Base-by-base conservation (phyloP, 1,140 invertebrate genomes). In the Papilio xuthus region DNA sequence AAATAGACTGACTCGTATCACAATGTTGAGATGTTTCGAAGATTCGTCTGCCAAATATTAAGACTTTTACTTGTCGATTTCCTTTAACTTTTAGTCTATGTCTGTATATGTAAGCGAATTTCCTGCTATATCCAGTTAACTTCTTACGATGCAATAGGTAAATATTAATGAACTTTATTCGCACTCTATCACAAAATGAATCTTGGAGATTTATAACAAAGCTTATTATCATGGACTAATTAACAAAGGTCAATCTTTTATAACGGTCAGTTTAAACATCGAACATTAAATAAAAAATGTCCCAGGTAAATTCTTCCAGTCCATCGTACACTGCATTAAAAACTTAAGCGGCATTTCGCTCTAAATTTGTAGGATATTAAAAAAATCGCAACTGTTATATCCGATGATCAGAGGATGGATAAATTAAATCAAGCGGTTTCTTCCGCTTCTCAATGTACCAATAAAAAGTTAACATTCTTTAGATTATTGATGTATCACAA, bases 381-480 rank as follows among this genome's bases (percentile, higher is more conserved):
- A 63, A 63, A 67, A 67, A 28, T 26, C 32, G 26, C 60, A 67
- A 67, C 60, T 32, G 60, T 28, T 28, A 32, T 32, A 67, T 67
- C 23, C 60, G 26, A 28, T 26, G 23, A 28, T 28, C 23, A 13
- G 26, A 60, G 56, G 56, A 60, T 28, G 56, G 56, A 26, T 20
- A 60, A 56, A 60, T 60, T 60, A 28, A 60, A 60, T 60, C 23
- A 23, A 60, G 56, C n/a, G 15, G 13, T 3, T 60, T 10, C 56
- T 60, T 60, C 56, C 56, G 20, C 56, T 26, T 10, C 23, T 26
- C 10, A 60, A 60, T 26, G 10, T 12, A 26, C 12, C 4, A 4
- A 60, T 26, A 15, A 26, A 60, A 60, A 28, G 1, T 10, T 23
- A 0, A 23, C 53, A 23, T 56, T 56, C 4, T 56, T 56, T 20